Evolutionary conservation across 2,888 invertebrate species (phyloP).

Genomic region (Hofmannophila pseudospretella): DNA sequence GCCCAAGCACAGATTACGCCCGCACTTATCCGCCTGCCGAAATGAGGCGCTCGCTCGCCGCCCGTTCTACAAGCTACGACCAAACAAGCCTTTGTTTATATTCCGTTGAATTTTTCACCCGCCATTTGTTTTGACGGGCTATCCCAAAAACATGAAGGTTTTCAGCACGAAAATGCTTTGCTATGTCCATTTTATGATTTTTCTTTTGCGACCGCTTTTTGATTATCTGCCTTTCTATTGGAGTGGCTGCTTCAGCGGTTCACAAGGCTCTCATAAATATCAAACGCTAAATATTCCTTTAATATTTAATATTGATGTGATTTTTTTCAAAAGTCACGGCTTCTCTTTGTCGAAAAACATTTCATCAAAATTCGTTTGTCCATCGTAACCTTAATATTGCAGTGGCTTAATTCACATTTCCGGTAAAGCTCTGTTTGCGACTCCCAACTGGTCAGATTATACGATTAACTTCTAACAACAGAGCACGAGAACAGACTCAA

Average conservation of each 20-base stretch:
- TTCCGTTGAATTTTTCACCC: conserved; percentile 65
- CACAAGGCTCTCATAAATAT: conserved; percentile 12
- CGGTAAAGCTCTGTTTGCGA: conserved; percentile 9
- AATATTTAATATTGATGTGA: conserved; percentile 14
- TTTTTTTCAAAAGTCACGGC: conserved; percentile 13
- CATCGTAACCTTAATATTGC: not conserved
- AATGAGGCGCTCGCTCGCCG: conserved; percentile 55
- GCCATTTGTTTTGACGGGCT: conserved; percentile 68
- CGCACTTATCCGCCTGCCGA: conserved; percentile 71
- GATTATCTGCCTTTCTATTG: conserved; percentile 27
- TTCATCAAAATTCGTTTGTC: conserved; percentile 4
- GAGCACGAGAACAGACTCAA: conserved; percentile 25
- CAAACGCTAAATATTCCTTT: conserved; percentile 12
- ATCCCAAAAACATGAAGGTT: conserved; percentile 53
- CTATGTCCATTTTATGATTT: conserved; percentile 42
- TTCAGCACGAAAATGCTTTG: conserved; percentile 49
- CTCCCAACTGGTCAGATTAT: conserved; percentile 16
- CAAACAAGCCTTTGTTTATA: conserved; percentile 73
- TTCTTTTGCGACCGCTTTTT: conserved; percentile 37
- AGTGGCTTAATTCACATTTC: conserved; percentile 5
- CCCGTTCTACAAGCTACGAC: conserved; percentile 46
- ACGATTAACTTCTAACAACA: conserved; percentile 23
- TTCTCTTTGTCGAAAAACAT: conserved; percentile 8
- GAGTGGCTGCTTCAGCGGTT: conserved; percentile 6
- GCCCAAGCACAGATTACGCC: conserved; percentile 72